These are phyloP conservation scores for Sebastolobus alascanus DNA, from an alignment of 2,797 vertebrate species.

Conservation along the genomic window DNA sequence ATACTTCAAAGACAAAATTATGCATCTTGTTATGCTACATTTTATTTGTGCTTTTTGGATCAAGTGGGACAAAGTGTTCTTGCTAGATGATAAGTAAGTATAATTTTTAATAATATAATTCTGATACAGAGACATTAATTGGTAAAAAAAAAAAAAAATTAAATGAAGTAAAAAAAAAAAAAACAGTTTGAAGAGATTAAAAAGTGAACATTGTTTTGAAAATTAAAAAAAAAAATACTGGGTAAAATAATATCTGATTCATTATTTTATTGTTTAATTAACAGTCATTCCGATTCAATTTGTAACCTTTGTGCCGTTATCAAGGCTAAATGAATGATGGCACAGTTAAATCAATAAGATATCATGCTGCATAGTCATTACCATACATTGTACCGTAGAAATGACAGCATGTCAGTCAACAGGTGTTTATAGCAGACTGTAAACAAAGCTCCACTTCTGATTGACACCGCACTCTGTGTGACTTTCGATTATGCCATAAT, in stretches of 20 bases:
- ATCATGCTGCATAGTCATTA: constrained; percentile 47
- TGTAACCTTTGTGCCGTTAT: constrained; percentile 1
- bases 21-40: background rate
- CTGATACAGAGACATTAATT: background rate
- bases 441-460: constrained; percentile 66
- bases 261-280: background rate
- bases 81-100: background rate
- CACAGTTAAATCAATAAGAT: constrained; percentile 51
- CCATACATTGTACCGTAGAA: constrained; percentile 29
- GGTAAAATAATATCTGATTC: background rate
- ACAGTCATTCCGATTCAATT: constrained; percentile 17
- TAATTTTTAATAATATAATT: constrained; percentile 1
- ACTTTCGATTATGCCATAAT: constrained; percentile 66
- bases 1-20: background rate
- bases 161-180: background rate
- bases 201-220: background rate
- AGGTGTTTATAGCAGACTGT: constrained; percentile 71
- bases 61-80: background rate
- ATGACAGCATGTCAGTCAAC: constrained; percentile 70
- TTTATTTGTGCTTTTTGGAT: background rate
- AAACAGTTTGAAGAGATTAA: background rate
- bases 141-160: background rate
- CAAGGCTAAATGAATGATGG: constrained; percentile 40
- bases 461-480: constrained; percentile 64
- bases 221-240: background rate